Evolutionary conservation across 2,113 vertebrate species (phyloP).

Genomic region (Ctenomys sociabilis): DNA sequence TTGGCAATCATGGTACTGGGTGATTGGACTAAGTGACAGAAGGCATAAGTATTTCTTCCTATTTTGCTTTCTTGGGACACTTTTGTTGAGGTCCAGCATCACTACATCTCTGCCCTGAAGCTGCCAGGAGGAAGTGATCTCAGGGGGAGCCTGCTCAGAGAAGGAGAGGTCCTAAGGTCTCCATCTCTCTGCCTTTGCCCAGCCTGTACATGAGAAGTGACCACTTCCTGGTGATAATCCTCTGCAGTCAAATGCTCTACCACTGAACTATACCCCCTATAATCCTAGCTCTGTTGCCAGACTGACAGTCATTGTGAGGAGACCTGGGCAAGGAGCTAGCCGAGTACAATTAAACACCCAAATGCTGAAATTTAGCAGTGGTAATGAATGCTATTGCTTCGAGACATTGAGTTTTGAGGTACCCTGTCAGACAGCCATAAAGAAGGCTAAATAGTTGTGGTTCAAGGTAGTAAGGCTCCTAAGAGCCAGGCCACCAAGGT

Average conservation of each 20-base stretch:
- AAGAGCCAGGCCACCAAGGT: background rate
- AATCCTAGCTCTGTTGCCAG: background rate
- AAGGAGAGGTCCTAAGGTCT: background rate
- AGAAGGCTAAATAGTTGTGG: background rate
- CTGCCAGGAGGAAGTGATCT: background rate
- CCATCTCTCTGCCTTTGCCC: background rate
- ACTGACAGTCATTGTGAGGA: background rate
- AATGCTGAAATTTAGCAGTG: background rate
- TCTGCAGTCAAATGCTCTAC: too few relatives aligned
- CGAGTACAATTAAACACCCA: background rate
- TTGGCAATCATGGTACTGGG: background rate
- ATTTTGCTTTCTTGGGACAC: background rate
- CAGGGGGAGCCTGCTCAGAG: background rate
- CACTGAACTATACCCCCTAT: too few relatives aligned
- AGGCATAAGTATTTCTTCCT: background rate
- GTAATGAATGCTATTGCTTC: background rate
- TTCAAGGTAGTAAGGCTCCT: background rate
- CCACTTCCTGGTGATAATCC: background rate
- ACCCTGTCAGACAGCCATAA: background rate
- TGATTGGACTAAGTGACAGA: background rate
- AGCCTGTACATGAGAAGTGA: background rate
- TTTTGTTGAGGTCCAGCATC: background rate
- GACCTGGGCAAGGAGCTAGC: background rate
- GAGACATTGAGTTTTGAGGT: background rate
- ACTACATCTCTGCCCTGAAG: background rate